Evolutionary conservation across 2,797 vertebrate species (phyloP).

Genomic region (Gallinago nigripennis): DNA sequence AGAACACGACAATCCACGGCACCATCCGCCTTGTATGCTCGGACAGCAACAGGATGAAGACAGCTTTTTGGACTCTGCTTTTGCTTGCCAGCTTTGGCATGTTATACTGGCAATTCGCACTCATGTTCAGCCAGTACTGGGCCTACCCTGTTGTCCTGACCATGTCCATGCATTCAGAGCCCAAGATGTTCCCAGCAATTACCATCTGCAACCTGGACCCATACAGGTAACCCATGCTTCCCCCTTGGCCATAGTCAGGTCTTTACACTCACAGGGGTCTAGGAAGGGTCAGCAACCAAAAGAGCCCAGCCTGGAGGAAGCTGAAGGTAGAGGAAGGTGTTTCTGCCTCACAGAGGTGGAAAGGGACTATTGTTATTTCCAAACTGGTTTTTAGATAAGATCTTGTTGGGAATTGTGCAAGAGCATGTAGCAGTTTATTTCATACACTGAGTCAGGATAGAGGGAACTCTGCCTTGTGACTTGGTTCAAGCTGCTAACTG

Average conservation of each 20-base stretch:
- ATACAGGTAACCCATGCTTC: constrained; percentile 14
- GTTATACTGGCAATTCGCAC: constrained; percentile 73
- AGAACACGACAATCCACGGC: constrained; percentile 73
- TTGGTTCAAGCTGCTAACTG: neutral
- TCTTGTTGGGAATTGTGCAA: neutral
- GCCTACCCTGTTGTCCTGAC: constrained; percentile 51
- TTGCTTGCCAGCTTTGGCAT: constrained; percentile 57
- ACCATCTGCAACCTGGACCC: constrained; percentile 77
- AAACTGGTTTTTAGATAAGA: neutral
- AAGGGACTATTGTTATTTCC: neutral
- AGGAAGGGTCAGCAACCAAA: neutral
- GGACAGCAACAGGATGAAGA: constrained; percentile 49
- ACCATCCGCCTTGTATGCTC: constrained; percentile 71
- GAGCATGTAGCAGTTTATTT: neutral
- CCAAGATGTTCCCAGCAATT: constrained; percentile 69
- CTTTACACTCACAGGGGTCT: no score
- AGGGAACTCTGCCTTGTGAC: neutral
- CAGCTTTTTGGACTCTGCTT: constrained; percentile 67
- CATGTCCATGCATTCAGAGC: constrained; percentile 51
- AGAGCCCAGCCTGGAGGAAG: neutral
- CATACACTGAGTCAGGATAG: neutral
- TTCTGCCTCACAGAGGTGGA: neutral
- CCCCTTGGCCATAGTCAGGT: neutral
- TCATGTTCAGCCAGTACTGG: constrained; percentile 70
- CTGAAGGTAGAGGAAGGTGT: neutral